Evolutionary conservation across 2,797 vertebrate species (phyloP), one percentile per base, ranked within the genome.

Genomic region (Melanotaenia trifasciata): DNA sequence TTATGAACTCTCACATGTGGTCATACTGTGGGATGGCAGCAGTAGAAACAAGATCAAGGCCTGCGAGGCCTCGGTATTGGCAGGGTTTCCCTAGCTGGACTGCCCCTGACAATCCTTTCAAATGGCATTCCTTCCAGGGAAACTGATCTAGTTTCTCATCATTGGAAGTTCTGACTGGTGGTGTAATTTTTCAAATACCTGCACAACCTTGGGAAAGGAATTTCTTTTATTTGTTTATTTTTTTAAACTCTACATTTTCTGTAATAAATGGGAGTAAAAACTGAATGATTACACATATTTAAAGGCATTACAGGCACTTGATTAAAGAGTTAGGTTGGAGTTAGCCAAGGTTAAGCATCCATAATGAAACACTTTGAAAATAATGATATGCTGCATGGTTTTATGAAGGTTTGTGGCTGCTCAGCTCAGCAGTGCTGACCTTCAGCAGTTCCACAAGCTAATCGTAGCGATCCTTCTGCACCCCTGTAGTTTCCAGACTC

Each of bases 281-380:
- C 84, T 78, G 88, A 92, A 89, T 89, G 91, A 93, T 92, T 91
- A 87, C 85, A 83, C 84, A 79, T 84, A 92, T 90, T 93, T 83
- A 84, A 84, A 85, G 79, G 85, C 86, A 92, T 91, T 93, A 92
- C 85, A 89, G 90, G 86, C 85, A 88, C 89, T 89, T 93, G 88
- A 94, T 94, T 95, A 93, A 92, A 94, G 87, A 90, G 88, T 92
- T 91, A 87, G 88, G 89, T 87, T 81, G 67, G 88, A 93, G 88
- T 90, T 93, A 93, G 92, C 93, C 93, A 93, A 94, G 93, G 93
- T 95, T 94, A 94, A 95, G 93, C 86, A 80, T 91, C 91, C 89
- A 87, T 94, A 92, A 95, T 94, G 91, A 94, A 94, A 94, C 90
- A 91, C 89, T 92, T 89, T 92, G 87, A 93, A 94, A 94, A 94